Percentiles rank a stretch among this genome's conserved stretches.
Conservation (phyloP, 2,888 invertebrate genomes). For the Athalia rosae region DNA sequence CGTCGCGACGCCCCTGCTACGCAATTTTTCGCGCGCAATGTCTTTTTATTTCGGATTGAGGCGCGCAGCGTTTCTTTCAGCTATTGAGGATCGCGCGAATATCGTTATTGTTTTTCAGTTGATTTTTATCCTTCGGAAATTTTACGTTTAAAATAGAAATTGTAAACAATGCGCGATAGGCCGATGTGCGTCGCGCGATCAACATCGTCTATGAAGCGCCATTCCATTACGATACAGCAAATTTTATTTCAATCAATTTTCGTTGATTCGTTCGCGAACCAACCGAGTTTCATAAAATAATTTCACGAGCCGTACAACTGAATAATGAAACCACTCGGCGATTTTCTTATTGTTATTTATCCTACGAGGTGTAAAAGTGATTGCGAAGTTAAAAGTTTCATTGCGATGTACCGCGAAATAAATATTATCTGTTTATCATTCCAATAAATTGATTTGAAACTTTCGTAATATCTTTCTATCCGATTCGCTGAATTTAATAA, state of each 20-base stretch:
- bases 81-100: conserved; percentile 27
- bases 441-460: neutral
- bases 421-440: neutral
- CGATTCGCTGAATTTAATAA: no score
- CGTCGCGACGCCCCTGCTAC: conserved; percentile 52
- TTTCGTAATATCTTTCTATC: no score
- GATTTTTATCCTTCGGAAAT: no score
- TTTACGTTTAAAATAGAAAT: no score
- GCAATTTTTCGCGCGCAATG: conserved; percentile 52
- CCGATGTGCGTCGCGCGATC: neutral
- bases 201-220: neutral
- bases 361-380: neutral
- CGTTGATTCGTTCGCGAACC: neutral
- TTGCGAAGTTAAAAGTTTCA: conserved; percentile 2
- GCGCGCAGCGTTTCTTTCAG: conserved; percentile 3
- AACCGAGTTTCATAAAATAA: neutral
- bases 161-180: no score
- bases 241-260: neutral
- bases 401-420: neutral
- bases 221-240: neutral
- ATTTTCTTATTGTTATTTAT: neutral
- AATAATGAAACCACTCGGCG: neutral
- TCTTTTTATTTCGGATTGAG: conserved; percentile 4
- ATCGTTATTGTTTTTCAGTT: conserved; percentile 32
- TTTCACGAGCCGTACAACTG: no score